These are phyloP conservation scores for Drosophila leonis DNA, from an alignment of 2,888 invertebrate genomes.

Conservation along the genomic window DNA sequence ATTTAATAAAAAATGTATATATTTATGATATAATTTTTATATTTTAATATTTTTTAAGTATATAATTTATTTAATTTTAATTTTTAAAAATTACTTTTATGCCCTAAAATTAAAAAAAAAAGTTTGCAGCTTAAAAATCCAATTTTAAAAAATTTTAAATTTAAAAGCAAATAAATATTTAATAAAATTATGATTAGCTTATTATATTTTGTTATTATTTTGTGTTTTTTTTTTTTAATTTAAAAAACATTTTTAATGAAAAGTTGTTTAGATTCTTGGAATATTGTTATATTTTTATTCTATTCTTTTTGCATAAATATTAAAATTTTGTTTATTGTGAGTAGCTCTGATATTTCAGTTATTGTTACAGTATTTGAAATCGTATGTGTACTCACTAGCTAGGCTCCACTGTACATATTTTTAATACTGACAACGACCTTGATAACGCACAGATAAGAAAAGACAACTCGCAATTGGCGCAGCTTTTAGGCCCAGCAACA, in stretches of 20 bases:
- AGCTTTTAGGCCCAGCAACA: constrained; percentile 32
- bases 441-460: constrained; percentile 35
- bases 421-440: constrained; percentile 44
- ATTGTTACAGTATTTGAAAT: background rate
- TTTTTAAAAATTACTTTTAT: no score
- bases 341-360: background rate
- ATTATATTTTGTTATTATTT: no score
- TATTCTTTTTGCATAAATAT: background rate
- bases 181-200: no score
- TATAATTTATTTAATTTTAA: no score
- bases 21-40: no score
- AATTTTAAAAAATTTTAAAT: no score
- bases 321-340: background rate
- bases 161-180: no score
- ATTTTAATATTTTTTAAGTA: no score
- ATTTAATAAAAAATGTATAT: no score
- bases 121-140: no score
- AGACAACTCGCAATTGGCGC: background rate
- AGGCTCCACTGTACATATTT: background rate
- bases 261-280: background rate
- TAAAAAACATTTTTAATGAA: background rate
- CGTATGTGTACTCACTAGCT: background rate
- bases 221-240: no score
- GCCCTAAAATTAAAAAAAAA: no score
- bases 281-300: background rate